Base-by-base conservation (phyloP, 2,888 invertebrate species). In the Trisateles emortualis region DNA sequence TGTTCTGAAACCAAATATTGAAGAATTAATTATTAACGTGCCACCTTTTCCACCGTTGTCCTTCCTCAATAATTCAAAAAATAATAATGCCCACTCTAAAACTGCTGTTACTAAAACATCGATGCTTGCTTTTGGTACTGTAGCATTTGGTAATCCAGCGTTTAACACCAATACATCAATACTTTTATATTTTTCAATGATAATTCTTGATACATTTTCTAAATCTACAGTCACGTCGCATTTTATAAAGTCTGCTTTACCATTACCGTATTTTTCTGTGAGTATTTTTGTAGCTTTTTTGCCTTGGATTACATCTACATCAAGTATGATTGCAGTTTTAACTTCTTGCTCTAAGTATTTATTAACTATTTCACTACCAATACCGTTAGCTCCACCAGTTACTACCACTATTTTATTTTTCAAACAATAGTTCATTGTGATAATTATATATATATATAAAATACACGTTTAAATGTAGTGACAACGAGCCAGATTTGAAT, bases 311-410 rank as follows among this genome's bases (percentile, higher is more conserved):
- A 50, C 41, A 39, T 69, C 19, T 8, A 56, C 41, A 32, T 69
- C 67, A 14, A 67, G 35, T 33, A 69, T 13, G 4, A 69, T 58
- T 5, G 64, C 60, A 6, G 54, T 26, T 63, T 77, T 72, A 0
- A 70, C 74, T 10, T 88, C 90, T 58, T 88, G 83, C 36, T 81
- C 75, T 6, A 94, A 70, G 29, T 93, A 84, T 61, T 86, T 87
- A 6, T 84, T 83, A 0, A 87, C 89, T 49, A 88, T 93, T 50
- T 81, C 83, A 17, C 81, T 81, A 0, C 94, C 94, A 43, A 94
- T 93, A 0, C 94, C 94, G 11, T 81, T 79, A 0, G 94, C 94
- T 13, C 90, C 94, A 0, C 94, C 94, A 0, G 94, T 94, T 11
- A 94, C 68, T 0, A 81, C 70, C 3, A 78, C 63, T 1, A 73